Conservation (phyloP, 2,797 vertebrate species). For the Gastrophryne carolinensis region DNA sequence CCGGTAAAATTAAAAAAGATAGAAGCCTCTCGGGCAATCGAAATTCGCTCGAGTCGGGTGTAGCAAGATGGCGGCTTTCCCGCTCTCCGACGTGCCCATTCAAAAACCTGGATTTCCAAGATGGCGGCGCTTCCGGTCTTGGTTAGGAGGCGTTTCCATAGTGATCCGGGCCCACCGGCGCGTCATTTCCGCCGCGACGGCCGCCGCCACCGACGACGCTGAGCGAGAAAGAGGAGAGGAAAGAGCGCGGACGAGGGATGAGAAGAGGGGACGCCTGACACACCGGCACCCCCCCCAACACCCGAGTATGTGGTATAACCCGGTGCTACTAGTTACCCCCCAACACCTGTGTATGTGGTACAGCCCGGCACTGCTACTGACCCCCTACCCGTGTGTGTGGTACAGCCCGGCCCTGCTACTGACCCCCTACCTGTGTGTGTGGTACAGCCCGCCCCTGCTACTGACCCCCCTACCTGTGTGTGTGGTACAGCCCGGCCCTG, state of each 20-base stretch:
- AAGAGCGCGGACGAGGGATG: slow-evolving; percentile 19
- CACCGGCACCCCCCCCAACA: background rate
- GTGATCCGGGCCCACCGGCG: slow-evolving; percentile 24
- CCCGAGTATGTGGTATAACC: background rate
- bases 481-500: too few relatives aligned
- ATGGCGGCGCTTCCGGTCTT: slow-evolving; percentile 25
- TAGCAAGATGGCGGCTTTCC: slow-evolving; percentile 16
- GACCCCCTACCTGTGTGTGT: too few relatives aligned
- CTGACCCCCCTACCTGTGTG: too few relatives aligned
- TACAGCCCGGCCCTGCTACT: too few relatives aligned
- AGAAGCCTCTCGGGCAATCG: too few relatives aligned
- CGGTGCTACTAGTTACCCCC: background rate
- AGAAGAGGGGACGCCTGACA: slow-evolving; percentile 10
- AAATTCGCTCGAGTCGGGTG: background rate
- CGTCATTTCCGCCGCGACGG: slow-evolving; percentile 10
- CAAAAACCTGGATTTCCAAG: background rate
- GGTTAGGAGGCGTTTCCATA: slow-evolving; percentile 37
- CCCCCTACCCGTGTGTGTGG: background rate
- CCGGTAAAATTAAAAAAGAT: background rate
- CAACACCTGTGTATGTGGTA: background rate
- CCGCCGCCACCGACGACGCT: slow-evolving; percentile 11
- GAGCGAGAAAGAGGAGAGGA: slow-evolving; percentile 33
- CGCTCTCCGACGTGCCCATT: too few relatives aligned
- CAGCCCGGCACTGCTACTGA: background rate
- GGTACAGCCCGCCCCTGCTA: too few relatives aligned